phyloP scores from a whole-genome alignment of 2,797 vertebrate genomes.

The Taeniopygia guttata region DNA sequence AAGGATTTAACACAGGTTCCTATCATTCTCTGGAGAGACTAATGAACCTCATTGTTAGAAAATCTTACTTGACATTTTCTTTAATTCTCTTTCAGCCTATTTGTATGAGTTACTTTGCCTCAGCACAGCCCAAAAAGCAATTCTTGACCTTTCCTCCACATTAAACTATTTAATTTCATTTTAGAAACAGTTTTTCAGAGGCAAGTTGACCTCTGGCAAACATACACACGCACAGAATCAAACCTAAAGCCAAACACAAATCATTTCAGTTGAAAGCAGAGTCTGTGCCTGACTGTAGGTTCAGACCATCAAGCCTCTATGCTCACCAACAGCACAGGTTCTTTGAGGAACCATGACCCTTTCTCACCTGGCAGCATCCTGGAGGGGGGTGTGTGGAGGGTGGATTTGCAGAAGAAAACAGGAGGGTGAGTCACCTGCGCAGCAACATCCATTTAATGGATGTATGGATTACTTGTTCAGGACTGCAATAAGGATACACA shows the following conservation, averaged over 20 bases:
- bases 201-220: slow-evolving; percentile 12
- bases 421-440: neutral
- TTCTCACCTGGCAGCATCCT: neutral
- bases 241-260: neutral
- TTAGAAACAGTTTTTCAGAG: neutral
- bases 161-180: slow-evolving; percentile 33
- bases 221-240: neutral
- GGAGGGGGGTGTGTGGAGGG: too few relatives aligned
- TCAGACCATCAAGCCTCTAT: neutral
- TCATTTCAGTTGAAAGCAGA: neutral
- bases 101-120: slow-evolving; percentile 17
- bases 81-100: slow-evolving; percentile 24
- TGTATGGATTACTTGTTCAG: neutral
- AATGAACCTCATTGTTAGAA: slow-evolving; percentile 21
- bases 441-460: neutral
- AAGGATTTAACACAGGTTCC: neutral
- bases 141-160: slow-evolving; percentile 11
- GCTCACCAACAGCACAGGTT: neutral
- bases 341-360: neutral
- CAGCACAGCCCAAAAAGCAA: neutral
- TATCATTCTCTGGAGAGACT: neutral
- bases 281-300: neutral
- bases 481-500: neutral
- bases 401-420: neutral
- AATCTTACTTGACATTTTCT: slow-evolving; percentile 50